Base-by-base conservation (phyloP, 2,113 vertebrate genomes). In the Seriola dumerili region DNA sequence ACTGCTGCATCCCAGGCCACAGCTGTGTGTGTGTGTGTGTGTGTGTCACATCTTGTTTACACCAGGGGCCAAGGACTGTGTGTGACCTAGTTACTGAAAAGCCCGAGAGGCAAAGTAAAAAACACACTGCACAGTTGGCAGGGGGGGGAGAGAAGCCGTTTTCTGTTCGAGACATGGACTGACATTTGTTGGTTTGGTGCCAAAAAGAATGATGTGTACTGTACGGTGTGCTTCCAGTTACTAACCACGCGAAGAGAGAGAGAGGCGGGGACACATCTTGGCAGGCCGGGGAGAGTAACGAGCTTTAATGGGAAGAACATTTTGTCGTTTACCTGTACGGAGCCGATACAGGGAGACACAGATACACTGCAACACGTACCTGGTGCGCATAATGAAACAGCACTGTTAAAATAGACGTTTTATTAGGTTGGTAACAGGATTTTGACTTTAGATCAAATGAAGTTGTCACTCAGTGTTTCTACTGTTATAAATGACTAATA, bases 41-140 rank as follows among this genome's bases (percentile, higher is more conserved):
- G 76, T 80, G 74, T 79, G 87, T 81, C 90, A 50, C 90, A 88
- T 93, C 88, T 91, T 89, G 81, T 94, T 93, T 92, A 89, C 92
- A 93, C 81, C 81, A 83, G 89, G 89, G 88, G 86, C 85, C 80
- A 17, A 44, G 36, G 87, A 29, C 85, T 73, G 14, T 58, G 73
- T 88, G 76, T 91, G 91, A 91, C 89, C 94, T 89, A 92, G 84
- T 91, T 94, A 79, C 80, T 88, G 85, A 77, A 81, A 81, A 68
- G 85, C 85, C 89, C 76, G 3, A 63, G 73, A 89, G 88, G 81
- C 52, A 76, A 72, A 85, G 52, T 66, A 48, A 59, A 64, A 75
- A 63, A n/a, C 72, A 62, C 71, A 71, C 52, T 17, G 11, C 72
- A 40, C 34, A 75, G 8, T 0, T 78, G 48, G 72, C 21, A 32